These are phyloP conservation scores for Metellina segmentata DNA, from an alignment of 2,888 invertebrate genomes.

Conservation along the genomic window DNA sequence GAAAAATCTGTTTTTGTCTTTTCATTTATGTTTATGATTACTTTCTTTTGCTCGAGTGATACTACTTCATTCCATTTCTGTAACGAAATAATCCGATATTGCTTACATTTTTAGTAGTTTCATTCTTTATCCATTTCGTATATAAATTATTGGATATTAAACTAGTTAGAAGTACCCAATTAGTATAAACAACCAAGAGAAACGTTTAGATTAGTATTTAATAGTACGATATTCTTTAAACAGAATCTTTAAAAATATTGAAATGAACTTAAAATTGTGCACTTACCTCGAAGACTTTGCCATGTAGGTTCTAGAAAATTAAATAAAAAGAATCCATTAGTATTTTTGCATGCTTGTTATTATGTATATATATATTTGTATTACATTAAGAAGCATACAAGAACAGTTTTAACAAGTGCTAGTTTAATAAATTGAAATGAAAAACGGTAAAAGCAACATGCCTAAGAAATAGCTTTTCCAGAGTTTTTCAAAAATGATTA, in stretches of 20 bases:
- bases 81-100: not conserved
- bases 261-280: not conserved
- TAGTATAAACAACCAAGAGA: not conserved
- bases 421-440: not conserved
- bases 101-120: not conserved
- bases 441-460: not conserved
- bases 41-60: no score
- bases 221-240: not conserved
- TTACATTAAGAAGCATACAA: not conserved
- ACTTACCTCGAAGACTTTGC: conserved; percentile 71
- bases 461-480: not conserved
- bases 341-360: not conserved
- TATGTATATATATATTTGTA: not conserved
- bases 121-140: not conserved
- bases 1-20: no score
- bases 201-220: not conserved
- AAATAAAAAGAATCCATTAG: not conserved
- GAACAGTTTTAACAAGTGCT: not conserved
- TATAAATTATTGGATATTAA: not conserved
- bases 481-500: not conserved
- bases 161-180: not conserved
- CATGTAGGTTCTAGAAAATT: conserved; percentile 70
- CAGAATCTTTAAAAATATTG: not conserved
- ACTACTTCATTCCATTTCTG: no score
- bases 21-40: no score